A percentile compares a stretch with the other conserved stretches of the same genome.
phyloP scores from a whole-genome alignment of 2,797 vertebrate genomes.

The Rhinella marina region DNA sequence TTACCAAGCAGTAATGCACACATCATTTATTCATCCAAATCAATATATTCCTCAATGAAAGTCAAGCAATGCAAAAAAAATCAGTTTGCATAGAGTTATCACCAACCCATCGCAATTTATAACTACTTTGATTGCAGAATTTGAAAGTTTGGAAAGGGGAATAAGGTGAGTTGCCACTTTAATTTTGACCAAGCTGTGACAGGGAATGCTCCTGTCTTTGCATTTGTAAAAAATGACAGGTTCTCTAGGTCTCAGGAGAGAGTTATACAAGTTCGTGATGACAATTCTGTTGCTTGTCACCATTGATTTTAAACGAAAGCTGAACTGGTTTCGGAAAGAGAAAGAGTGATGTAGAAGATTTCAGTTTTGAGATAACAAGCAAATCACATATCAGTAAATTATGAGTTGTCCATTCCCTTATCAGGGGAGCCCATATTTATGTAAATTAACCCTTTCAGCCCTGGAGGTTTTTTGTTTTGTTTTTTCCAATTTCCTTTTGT shows the following conservation, averaged over 20 bases:
- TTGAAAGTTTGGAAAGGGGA: neutral
- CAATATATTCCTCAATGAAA: constrained; percentile 1
- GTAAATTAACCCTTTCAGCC: neutral
- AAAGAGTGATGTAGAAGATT: neutral
- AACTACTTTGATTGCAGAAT: neutral
- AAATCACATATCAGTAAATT: neutral
- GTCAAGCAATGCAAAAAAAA: neutral
- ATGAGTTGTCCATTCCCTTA: neutral
- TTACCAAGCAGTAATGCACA: neutral
- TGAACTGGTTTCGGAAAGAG: neutral
- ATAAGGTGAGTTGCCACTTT: neutral
- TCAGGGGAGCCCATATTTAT: neutral
- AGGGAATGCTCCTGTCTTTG: neutral
- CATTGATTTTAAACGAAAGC: neutral
- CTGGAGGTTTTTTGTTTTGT: no score
- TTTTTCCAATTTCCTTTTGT: no score
- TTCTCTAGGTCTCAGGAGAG: neutral
- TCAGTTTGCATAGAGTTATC: neutral
- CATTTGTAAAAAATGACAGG: neutral
- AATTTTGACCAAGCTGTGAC: neutral
- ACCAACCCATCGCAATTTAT: neutral
- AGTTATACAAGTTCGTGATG: neutral
- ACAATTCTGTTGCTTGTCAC: neutral
- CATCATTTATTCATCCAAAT: constrained; percentile 18
- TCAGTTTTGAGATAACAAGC: neutral